phyloP scores from a whole-genome alignment of 2,113 vertebrate genomes.

The Spea multiplicata region DNA sequence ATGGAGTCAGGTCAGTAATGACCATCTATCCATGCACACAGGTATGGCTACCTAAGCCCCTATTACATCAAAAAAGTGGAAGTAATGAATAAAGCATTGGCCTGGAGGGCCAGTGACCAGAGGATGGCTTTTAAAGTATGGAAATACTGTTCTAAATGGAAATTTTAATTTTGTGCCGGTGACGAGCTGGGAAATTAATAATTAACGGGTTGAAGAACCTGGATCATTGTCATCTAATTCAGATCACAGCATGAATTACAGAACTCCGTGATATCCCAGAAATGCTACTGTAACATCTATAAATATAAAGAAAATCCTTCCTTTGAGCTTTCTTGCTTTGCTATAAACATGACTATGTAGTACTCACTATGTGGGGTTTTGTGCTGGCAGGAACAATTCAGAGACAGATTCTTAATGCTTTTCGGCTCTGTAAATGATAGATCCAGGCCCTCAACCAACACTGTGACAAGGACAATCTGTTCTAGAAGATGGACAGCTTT shows the following conservation, averaged over 20 bases:
- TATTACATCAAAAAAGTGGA: too few species aligned
- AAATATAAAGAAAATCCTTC: slow-evolving; percentile 8
- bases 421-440: slow-evolving; percentile 22
- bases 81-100: too few species aligned
- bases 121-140: too few species aligned
- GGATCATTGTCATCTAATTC: too few species aligned
- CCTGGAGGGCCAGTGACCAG: too few species aligned
- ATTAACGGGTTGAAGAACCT: too few species aligned
- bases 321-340: slow-evolving; percentile 17
- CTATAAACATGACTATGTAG: background rate
- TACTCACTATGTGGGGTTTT: slow-evolving; percentile 2
- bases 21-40: too few species aligned
- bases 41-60: too few species aligned
- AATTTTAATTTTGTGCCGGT: too few species aligned
- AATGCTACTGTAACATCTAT: background rate
- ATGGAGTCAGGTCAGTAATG: too few species aligned
- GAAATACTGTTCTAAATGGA: too few species aligned
- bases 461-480: slow-evolving; percentile 41
- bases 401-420: slow-evolving; percentile 3
- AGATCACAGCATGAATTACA: background rate
- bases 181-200: too few species aligned
- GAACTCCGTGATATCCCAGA: background rate
- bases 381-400: slow-evolving; percentile 13
- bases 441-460: slow-evolving; percentile 32
- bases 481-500: slow-evolving; percentile 33